Evolutionary conservation across 2,797 vertebrate species (phyloP), one percentile per base, ranked within the genome.

Genomic region (Acridotheres tristis): DNA sequence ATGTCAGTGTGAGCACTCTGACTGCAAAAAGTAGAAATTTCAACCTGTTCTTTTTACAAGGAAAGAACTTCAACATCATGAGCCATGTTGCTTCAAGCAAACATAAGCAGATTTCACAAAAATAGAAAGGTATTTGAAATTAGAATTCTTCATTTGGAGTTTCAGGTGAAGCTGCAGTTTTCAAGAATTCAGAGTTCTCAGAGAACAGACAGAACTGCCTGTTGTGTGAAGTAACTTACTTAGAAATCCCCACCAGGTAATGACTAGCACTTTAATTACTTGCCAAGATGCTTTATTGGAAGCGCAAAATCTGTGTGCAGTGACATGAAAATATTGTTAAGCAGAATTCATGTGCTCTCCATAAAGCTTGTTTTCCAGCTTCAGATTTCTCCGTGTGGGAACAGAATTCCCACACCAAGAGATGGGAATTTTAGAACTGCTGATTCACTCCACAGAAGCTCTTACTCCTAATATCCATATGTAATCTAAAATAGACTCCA

Each of bases 351-450:
- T 1, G 7, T 18, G n/a, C 88, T 95, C 91, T 85, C 67, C 29
- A 66, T 30, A 84, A 93, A 95, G 55, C 58, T 51, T 34, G 47
- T 88, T 80, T 76, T 96, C 86, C 51, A 95, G 65, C 19, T 48
- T 84, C 7, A 4, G 69, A 62, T 82, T 89, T 80, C 85, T 68
- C 62, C 78, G 22, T 36, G 59, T 81, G 76, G 69, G 83, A 86
- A 91, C 67, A 38, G 34, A 90, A 84, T 42, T 74, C 26, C 48
- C 59, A 62, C 4, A 58, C 5, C 26, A 58, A 51, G 62, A 81
- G 51, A 93, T n/a, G 26, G 80, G 59, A 83, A 87, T 67, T 67
- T 95, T 2, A 88, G 65, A 91, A 91, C 20, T 77, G 84, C 73
- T 76, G 62, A 94, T 72, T 89, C 76, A 88, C 11, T 25, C 50